Conservation (phyloP, 1,140 invertebrate genomes). For the Musca domestica region DNA sequence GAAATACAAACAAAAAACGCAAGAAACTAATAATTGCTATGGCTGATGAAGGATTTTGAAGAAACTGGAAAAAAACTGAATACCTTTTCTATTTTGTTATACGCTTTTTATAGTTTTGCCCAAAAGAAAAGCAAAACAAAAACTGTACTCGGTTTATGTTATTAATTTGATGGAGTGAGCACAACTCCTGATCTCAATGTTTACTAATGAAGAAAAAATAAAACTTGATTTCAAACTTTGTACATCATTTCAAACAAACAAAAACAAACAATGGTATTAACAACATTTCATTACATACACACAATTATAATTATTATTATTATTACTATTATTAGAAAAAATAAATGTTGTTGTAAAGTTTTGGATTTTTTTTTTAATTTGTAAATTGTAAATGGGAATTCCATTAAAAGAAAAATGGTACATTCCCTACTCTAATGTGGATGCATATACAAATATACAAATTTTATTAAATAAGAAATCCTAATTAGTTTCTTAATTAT, state of each 20-base stretch:
- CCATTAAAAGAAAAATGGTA: slow-evolving; percentile 4
- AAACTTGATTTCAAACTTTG: slow-evolving; percentile 6
- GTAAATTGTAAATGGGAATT: neutral
- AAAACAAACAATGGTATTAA: slow-evolving; percentile 8
- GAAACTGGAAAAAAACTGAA: no score
- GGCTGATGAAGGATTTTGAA: no score
- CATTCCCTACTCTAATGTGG: neutral
- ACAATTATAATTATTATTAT: no score
- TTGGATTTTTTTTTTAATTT: no score
- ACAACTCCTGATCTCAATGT: slow-evolving; percentile 11
- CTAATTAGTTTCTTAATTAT: neutral
- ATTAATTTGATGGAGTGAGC: neutral
- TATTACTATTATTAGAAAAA: no score
- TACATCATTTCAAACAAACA: slow-evolving; percentile 9
- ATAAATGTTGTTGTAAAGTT: no score
- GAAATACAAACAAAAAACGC: neutral
- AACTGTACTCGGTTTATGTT: neutral
- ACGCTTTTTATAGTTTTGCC: neutral
- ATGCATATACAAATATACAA: neutral
- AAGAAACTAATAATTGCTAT: neutral
- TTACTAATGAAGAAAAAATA: slow-evolving; percentile 3
- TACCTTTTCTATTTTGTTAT: no score
- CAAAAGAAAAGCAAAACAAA: neutral
- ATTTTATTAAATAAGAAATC: neutral
- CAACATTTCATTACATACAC: no score